These are phyloP conservation scores for Amphibalanus amphitrite DNA, from an alignment of 1,140 invertebrate species.

Conservation along the genomic window DNA sequence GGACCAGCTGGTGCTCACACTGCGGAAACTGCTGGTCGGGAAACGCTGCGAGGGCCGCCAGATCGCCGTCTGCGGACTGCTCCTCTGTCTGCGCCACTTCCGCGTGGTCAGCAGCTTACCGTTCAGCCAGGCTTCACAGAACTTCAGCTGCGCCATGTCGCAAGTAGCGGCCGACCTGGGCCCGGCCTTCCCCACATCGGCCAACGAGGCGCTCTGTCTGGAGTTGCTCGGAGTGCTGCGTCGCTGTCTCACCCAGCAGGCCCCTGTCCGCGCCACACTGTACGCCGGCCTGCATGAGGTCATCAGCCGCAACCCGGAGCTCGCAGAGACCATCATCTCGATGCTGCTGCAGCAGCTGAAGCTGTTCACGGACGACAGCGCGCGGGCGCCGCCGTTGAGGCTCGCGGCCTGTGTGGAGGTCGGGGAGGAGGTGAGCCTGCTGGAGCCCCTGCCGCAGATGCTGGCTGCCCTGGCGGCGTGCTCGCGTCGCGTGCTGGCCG, in stretches of 20 bases:
- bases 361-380: conserved; percentile 11
- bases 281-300: conserved; percentile 25
- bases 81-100: conserved; percentile 29
- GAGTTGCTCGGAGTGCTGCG: conserved; percentile 29
- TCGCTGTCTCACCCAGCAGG: conserved; percentile 28
- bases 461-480: conserved; percentile 11
- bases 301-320: conserved; percentile 24
- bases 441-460: conserved; percentile 17
- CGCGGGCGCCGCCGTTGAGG: background rate
- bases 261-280: conserved; percentile 25
- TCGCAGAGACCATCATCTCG: conserved; percentile 24
- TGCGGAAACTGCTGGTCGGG: conserved; percentile 31
- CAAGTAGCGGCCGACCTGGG: conserved; percentile 19
- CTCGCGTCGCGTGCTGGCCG: conserved; percentile 8
- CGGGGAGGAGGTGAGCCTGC: conserved; percentile 13
- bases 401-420: background rate
- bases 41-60: conserved; percentile 27
- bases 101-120: conserved; percentile 26
- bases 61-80: conserved; percentile 28
- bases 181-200: conserved; percentile 21
- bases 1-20: conserved; percentile 28
- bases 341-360: conserved; percentile 24
- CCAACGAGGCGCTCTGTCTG: conserved; percentile 29
- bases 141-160: conserved; percentile 19
- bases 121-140: conserved; percentile 28